Evolutionary conservation across 2,797 vertebrate genomes (phyloP), one percentile per base, ranked within the genome.

Genomic region (Pangasius krempfi): DNA sequence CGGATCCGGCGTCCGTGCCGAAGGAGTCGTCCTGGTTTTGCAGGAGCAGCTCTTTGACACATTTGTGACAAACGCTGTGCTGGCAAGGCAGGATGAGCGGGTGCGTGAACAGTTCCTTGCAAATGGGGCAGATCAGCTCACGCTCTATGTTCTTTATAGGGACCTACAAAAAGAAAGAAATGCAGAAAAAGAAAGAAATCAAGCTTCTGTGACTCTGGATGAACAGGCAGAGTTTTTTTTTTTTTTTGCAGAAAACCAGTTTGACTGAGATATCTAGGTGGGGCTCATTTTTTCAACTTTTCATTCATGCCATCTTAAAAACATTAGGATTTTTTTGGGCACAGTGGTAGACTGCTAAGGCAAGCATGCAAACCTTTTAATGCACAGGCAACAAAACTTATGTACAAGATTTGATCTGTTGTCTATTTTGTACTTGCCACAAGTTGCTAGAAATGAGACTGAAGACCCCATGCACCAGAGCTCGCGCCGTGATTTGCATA

Each of bases 51-150:
- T 99, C 99, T 89, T 97, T 96, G 50, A 99, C 96, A 87, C 99
- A 99, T 92, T 98, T 98, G 95, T 99, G 98, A 93, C 99, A 99
- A 92, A 99, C 87, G 87, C 97, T 99, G 94, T 99, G 99, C 94
- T 99, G 98, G 93, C 98, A 99, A 62, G 99, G 99, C 89, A 99
- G 96, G 94, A 99, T 98, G 92, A 99, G 91, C 0, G 99, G 98
- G 89, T 99, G 98, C 40, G 97, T 99, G 93, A 99, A 99, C 86
- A 99, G 95, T 89, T 99, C 98, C 93, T 99, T 98, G 92, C 99
- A 99, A 87, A 98, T 97, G 1, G 99, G 99, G 93, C 98, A 99
- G 93, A 99, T 97, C 90, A 99, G 97, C 94, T 99, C 98, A 93
- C 97, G 94, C 95, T 99, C 99, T 0, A 99, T 99, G 95, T 97